phyloP scores from a whole-genome alignment of 2,797 vertebrate species.

The Diplodus puntazzo region DNA sequence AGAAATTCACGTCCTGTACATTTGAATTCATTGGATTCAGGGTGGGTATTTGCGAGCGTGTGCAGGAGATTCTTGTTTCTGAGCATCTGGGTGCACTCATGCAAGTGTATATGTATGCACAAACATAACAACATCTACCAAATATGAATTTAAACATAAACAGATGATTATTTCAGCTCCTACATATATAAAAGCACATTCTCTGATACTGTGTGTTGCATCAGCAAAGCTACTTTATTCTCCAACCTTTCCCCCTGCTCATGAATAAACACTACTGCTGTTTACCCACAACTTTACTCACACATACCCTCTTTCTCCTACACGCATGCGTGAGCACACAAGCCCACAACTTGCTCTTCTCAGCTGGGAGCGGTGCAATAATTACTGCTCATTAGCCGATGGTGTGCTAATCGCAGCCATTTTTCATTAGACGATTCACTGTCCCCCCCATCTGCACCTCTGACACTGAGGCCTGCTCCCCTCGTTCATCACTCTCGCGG shows the following conservation, averaged over 20 bases:
- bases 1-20: conserved; percentile 69
- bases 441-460: conserved; percentile 60
- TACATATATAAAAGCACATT: conserved; percentile 24
- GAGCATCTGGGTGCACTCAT: conserved; percentile 15
- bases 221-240: conserved; percentile 35
- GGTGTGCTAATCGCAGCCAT: conserved; percentile 83
- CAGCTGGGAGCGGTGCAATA: conserved; percentile 76
- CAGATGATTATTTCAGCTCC: conserved; percentile 30
- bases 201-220: conserved; percentile 34
- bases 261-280: conserved; percentile 43
- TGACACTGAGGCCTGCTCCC: conserved; percentile 64
- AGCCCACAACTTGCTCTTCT: conserved; percentile 42
- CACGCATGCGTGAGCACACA: conserved; percentile 42
- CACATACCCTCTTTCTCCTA: conserved; percentile 26
- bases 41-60: conserved; percentile 43
- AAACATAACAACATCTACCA: conserved; percentile 23
- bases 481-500: conserved; percentile 67
- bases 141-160: conserved; percentile 32
- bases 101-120: conserved; percentile 2
- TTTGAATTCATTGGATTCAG: conserved; percentile 71
- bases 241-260: conserved; percentile 14
- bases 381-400: conserved; percentile 85
- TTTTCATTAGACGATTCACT: conserved; percentile 79
- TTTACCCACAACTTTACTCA: conserved; percentile 28
- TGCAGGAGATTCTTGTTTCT: conserved; percentile 20